phyloP scores from a whole-genome alignment of 2,888 invertebrate species.

The Hydraecia micacea region DNA sequence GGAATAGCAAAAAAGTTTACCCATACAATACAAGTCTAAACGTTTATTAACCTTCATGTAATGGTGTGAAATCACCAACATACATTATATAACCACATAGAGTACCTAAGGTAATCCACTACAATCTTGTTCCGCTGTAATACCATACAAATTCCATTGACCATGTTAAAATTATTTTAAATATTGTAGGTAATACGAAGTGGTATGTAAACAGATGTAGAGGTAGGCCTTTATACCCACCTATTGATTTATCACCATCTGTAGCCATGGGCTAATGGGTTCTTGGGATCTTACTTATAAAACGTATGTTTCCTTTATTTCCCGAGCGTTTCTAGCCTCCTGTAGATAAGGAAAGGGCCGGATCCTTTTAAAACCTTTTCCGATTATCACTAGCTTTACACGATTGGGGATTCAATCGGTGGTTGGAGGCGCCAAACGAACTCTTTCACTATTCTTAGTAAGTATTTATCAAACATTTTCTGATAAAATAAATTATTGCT shows the following conservation, averaged over 20 bases:
- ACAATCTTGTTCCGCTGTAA: not conserved
- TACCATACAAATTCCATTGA: not conserved
- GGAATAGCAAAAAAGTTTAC: not conserved
- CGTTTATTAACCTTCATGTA: not conserved
- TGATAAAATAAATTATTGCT: conserved; percentile 45
- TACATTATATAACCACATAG: not conserved
- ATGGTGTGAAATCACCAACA: not conserved
- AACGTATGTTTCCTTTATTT: conserved; percentile 59
- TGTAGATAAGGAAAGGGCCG: conserved; percentile 49
- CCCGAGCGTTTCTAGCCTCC: conserved; percentile 36
- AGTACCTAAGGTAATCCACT: not conserved
- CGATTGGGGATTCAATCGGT: conserved; percentile 45
- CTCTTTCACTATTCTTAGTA: conserved; percentile 29
- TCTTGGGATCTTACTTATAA: conserved; percentile 51
- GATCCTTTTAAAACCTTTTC: conserved; percentile 60
- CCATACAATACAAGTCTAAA: not conserved
- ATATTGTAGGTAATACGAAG: not conserved
- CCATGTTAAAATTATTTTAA: not conserved
- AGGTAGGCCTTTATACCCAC: not conserved
- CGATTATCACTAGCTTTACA: conserved; percentile 57
- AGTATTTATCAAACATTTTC: conserved; percentile 46
- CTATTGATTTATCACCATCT: conserved; percentile 51
- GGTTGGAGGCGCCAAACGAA: conserved; percentile 14
- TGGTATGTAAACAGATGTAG: not conserved
- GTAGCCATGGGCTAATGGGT: conserved; percentile 46